Evolutionary conservation across 2,888 invertebrate genomes (phyloP).

Genomic region (Periphyllus acericola): DNA sequence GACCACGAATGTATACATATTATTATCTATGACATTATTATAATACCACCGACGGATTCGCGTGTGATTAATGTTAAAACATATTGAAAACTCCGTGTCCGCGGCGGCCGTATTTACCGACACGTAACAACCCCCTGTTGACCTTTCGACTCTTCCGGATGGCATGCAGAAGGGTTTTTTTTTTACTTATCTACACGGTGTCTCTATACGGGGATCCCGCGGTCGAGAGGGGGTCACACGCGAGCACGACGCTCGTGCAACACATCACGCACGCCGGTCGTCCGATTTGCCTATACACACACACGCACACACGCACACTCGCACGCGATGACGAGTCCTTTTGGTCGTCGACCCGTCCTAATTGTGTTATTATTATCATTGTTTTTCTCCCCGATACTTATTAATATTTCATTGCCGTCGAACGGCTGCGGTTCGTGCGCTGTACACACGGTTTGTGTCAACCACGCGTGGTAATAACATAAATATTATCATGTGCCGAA

Average conservation of each 20-base stretch:
- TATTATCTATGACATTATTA: too few species aligned
- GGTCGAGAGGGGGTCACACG: not conserved
- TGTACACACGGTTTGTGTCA: not conserved
- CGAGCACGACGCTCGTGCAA: not conserved
- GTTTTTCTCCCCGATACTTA: not conserved
- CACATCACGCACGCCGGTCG: conserved; percentile 22
- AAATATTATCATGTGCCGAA: too few species aligned
- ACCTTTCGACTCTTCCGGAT: not conserved
- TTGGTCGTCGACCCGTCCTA: not conserved
- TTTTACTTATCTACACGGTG: not conserved
- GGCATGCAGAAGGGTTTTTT: not conserved
- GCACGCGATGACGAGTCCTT: not conserved
- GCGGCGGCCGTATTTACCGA: not conserved
- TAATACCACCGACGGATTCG: not conserved
- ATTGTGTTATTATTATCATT: too few species aligned
- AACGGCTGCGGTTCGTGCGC: not conserved
- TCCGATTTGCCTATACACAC: conserved; percentile 8
- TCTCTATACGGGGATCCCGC: not conserved
- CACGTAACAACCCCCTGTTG: not conserved
- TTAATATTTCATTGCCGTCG: not conserved
- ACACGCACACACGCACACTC: not conserved
- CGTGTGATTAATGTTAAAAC: not conserved
- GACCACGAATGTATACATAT: too few species aligned
- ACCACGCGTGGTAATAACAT: too few species aligned
- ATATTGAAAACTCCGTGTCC: not conserved